phyloP scores from a whole-genome alignment of 2,113 vertebrate species.

The Notechis scutatus region DNA sequence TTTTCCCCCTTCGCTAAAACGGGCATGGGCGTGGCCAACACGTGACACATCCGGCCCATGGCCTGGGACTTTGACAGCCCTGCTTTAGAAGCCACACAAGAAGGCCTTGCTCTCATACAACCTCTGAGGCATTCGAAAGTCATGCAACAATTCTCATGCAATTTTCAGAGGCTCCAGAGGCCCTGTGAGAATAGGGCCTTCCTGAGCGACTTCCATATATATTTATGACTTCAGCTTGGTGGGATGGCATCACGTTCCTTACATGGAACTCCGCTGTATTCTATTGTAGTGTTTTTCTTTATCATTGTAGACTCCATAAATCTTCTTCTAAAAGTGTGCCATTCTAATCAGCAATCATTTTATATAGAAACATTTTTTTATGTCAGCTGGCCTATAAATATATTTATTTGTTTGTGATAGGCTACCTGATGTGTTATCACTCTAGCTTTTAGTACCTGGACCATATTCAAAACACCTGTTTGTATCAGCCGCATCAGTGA shows the following conservation, averaged over 20 bases:
- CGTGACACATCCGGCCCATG: too few species aligned
- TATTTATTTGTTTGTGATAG: neutral
- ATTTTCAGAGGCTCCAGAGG: neutral
- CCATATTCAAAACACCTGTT: constrained; percentile 59
- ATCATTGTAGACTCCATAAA: neutral
- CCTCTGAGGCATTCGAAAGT: neutral
- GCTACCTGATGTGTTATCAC: neutral
- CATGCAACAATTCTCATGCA: neutral
- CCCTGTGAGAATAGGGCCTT: neutral
- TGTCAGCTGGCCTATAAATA: neutral
- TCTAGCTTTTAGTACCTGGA: constrained; percentile 30
- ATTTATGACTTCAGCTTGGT: neutral
- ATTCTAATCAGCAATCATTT: neutral
- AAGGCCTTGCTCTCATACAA: neutral
- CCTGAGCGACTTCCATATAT: too few species aligned
- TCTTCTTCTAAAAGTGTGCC: neutral
- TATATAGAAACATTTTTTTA: neutral
- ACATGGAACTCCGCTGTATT: neutral
- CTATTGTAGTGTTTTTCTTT: neutral
- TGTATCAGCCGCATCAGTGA: constrained; percentile 43
- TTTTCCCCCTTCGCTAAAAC: too few species aligned
- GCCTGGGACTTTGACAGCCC: too few species aligned
- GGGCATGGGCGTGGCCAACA: too few species aligned
- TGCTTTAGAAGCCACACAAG: neutral
- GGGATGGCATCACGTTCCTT: neutral